A percentile compares a stretch with the other conserved stretches of the same genome.
Evolutionary conservation across 2,888 invertebrate species (phyloP).

Genomic region (Rhimphoctona megacephalus): DNA sequence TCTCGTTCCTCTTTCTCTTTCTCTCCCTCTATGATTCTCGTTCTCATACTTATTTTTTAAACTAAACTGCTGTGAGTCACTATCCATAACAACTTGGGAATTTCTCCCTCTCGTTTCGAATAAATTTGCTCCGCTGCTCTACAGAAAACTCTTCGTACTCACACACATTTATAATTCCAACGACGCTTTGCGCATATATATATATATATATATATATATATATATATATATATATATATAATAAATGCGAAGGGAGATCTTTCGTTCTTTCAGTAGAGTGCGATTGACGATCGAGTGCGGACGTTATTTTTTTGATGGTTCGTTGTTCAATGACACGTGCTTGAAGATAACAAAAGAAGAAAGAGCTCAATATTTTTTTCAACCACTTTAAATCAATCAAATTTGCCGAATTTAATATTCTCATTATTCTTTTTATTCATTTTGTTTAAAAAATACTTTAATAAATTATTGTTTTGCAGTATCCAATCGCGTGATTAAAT

Average conservation of each 20-base stretch:
- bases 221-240: conserved; percentile 24
- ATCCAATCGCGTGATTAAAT: background rate
- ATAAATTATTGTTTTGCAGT: background rate
- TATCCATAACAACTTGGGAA: conserved; percentile 65
- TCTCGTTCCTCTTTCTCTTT: background rate
- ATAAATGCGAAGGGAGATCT: conserved; percentile 52
- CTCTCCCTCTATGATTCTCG: conserved; percentile 16
- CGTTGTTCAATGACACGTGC: conserved; percentile 65
- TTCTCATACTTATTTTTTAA: conserved; percentile 38
- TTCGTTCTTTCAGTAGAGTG: conserved; percentile 75
- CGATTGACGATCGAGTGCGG: conserved; percentile 72
- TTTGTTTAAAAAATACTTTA: background rate
- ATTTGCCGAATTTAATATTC: background rate
- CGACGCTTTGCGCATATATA: conserved; percentile 35
- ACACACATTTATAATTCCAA: conserved; percentile 37
- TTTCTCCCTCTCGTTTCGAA: conserved; percentile 61
- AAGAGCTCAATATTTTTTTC: background rate
- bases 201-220: no score
- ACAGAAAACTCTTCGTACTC: conserved; percentile 48
- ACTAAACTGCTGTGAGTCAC: conserved; percentile 61
- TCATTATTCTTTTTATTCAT: background rate
- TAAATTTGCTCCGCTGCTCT: conserved; percentile 55
- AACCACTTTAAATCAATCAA: background rate
- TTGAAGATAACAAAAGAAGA: conserved; percentile 8
- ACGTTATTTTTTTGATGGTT: conserved; percentile 62